Evolutionary conservation across 1,140 invertebrate species (phyloP), one percentile per base, ranked within the genome.

Genomic region (Drosophila saltans): DNA sequence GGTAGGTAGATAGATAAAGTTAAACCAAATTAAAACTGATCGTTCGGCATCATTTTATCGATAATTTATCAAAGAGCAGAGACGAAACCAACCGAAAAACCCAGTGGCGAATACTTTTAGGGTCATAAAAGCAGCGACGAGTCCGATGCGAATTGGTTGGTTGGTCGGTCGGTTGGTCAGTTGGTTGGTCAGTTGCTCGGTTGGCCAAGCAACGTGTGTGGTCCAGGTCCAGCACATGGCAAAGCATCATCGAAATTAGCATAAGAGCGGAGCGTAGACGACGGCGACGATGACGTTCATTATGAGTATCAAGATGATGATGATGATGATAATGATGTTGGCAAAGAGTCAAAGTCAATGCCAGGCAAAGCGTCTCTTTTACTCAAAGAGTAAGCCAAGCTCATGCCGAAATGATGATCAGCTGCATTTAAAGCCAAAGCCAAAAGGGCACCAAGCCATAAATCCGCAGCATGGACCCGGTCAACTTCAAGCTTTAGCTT

Each of bases 11-110:
- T 52, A 52, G 45, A 52, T 52, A 52, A 52, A 52, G 81, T 70
- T 88, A 83, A 86, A 72, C 84, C 78, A 89, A 91, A 91, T 91
- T 91, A 90, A 90, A 90, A 88, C 78, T 81, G 88, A 91, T 91
- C 45, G 45, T 52, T 52, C 88, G 80, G 57, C 80, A 91, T 83
- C 88, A 76, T 90, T 91, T 91, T 91, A 90, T 91, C 80, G 86
- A 90, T 91, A 90, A 90, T 83, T 86, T 90, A 90, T 90, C 86
- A 90, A 86, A 80, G 45, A 10, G 21, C 0, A 10, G 45, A 52
- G 45, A 52, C 45, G 45, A 52, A 52, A 52, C 7, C 45, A 52
- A 62, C 71, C 68, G 28, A 52, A 89, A 88, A 86, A 88, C 78
- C 84, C 84, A 75, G 84, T 89, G 84, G 84, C 84, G 80, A 89